phyloP scores from a whole-genome alignment of 2,113 vertebrate genomes.

The Paradoxurus hermaphroditus region DNA sequence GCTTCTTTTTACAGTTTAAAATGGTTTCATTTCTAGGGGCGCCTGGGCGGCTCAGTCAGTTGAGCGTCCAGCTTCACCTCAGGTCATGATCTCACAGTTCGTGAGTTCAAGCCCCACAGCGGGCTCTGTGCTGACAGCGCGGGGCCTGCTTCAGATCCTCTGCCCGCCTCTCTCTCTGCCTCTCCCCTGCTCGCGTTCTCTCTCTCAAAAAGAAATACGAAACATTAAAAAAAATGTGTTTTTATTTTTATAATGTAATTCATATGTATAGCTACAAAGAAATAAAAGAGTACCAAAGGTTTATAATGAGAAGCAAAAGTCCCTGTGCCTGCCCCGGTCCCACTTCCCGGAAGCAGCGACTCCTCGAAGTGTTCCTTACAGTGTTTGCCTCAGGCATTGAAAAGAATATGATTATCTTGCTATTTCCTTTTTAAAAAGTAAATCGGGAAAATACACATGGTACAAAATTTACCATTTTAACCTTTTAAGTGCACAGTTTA shows the following conservation, averaged over 20 bases:
- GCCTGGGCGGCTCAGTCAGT: too few relatives aligned
- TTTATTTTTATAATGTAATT: background rate
- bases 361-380: conserved; percentile 11
- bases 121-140: too few relatives aligned
- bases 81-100: too few relatives aligned
- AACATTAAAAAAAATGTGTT: background rate
- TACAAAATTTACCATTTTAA: background rate
- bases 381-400: background rate
- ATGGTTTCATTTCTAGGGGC: background rate
- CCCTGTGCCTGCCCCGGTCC: background rate
- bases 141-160: too few relatives aligned
- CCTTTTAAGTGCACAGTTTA: background rate
- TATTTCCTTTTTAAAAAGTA: background rate
- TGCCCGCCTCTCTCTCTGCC: too few relatives aligned
- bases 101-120: too few relatives aligned
- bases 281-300: background rate
- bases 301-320: background rate
- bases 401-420: background rate
- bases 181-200: too few relatives aligned
- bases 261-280: background rate
- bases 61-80: too few relatives aligned
- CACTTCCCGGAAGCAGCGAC: background rate
- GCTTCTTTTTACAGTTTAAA: background rate
- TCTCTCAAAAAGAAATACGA: too few relatives aligned
- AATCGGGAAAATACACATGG: background rate